A percentile compares a stretch with the other conserved stretches of the same genome.
Conservation (phyloP, 1,140 invertebrate genomes). For the Meloidogyne floridensis region DNA sequence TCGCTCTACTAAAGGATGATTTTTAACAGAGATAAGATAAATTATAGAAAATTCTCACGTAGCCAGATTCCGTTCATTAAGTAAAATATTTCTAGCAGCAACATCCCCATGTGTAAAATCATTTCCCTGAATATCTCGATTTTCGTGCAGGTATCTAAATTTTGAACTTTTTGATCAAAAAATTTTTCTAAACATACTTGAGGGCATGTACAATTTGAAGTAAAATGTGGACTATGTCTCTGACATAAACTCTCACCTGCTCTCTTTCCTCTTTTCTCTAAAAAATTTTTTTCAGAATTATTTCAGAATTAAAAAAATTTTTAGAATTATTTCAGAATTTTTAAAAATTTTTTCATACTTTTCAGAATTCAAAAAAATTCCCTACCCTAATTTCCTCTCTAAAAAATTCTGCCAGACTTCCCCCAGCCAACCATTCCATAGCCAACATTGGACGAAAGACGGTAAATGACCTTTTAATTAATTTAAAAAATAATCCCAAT, state of each 20-base stretch:
- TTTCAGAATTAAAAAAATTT: slow-evolving; percentile 23
- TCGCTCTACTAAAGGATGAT: too few species aligned
- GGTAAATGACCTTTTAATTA: slow-evolving; percentile 42
- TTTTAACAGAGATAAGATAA: not conserved
- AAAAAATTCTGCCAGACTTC: slow-evolving; percentile 58
- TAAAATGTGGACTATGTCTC: slow-evolving; percentile 53
- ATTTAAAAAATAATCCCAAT: slow-evolving; percentile 5
- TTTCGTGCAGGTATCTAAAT: slow-evolving; percentile 39
- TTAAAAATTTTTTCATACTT: not conserved
- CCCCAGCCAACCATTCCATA: slow-evolving; percentile 61
- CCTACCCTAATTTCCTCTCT: slow-evolving; percentile 55
- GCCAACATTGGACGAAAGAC: slow-evolving; percentile 63
- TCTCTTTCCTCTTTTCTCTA: slow-evolving; percentile 56
- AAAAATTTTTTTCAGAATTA: slow-evolving; percentile 22
- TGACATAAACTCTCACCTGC: slow-evolving; percentile 46
- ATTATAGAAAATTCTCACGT: slow-evolving; percentile 31
- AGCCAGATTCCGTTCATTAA: slow-evolving; percentile 49
- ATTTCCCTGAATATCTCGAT: slow-evolving; percentile 51
- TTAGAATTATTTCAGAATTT: not conserved
- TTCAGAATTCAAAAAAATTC: not conserved
- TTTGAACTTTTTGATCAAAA: not conserved
- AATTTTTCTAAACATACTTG: slow-evolving; percentile 49
- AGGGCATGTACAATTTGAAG: slow-evolving; percentile 55
- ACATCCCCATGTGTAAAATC: slow-evolving; percentile 63
- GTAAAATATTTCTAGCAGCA: slow-evolving; percentile 55